Evolutionary conservation across 2,113 vertebrate genomes (phyloP).

Genomic region (Coturnix japonica): DNA sequence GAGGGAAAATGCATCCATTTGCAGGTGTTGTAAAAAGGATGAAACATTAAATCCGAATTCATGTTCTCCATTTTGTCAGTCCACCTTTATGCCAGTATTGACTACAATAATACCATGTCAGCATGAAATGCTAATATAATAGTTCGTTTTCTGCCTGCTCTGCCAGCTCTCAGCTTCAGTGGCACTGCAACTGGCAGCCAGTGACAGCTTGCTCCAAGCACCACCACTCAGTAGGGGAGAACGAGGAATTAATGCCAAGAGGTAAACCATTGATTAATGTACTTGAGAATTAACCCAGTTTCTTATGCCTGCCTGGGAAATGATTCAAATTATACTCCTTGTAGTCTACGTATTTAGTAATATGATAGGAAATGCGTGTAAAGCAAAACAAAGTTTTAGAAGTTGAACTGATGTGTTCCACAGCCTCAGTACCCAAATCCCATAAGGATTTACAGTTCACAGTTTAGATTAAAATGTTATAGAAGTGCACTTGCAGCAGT

Average conservation of each 20-base stretch:
- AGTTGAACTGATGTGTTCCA: not conserved
- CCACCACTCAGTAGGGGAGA: accelerated
- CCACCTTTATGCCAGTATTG: not conserved
- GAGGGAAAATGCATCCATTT: not conserved
- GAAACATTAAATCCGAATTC: accelerated
- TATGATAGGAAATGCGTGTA: not conserved
- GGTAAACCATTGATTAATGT: not conserved
- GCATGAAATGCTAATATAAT: not conserved
- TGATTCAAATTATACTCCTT: not conserved
- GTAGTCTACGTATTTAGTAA: not conserved
- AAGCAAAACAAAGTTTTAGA: not conserved
- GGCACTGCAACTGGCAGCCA: not conserved
- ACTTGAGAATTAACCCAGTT: not conserved
- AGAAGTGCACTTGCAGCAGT: not conserved
- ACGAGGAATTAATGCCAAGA: not conserved
- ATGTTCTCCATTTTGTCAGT: accelerated
- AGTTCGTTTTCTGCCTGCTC: not conserved
- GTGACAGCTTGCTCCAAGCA: not conserved
- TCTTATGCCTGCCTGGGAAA: not conserved
- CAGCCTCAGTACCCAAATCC: not conserved
- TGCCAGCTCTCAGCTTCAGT: not conserved
- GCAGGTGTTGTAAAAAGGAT: not conserved
- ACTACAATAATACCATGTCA: accelerated
- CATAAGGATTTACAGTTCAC: not conserved
- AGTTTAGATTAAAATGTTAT: not conserved